A percentile compares a stretch with the other conserved stretches of the same genome.
These are phyloP conservation scores for Calosoma granatense DNA, from an alignment of 1,140 invertebrate species.

Conservation along the genomic window DNA sequence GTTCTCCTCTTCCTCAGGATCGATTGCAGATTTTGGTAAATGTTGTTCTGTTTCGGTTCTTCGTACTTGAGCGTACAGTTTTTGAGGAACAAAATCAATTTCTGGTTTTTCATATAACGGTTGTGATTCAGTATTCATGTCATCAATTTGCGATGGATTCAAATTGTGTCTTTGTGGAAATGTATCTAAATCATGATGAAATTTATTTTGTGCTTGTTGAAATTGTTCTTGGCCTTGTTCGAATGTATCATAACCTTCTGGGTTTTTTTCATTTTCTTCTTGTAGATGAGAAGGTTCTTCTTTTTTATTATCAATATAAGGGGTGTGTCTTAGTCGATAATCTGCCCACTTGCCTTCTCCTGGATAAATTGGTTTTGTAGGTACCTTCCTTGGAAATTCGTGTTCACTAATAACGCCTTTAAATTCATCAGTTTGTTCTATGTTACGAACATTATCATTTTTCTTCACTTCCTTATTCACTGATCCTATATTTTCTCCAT, in stretches of 20 bases:
- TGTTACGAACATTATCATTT: neutral
- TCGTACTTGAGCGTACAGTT: constrained; percentile 56
- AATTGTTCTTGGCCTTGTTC: constrained; percentile 20
- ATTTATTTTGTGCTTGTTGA: constrained; percentile 19
- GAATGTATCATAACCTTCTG: constrained; percentile 28
- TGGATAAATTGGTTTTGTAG: constrained; percentile 40
- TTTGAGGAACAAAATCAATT: constrained; percentile 51
- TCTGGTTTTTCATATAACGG: constrained; percentile 18
- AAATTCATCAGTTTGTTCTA: neutral
- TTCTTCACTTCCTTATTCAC: constrained; percentile 7
- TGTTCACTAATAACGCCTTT: constrained; percentile 31
- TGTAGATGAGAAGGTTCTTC: neutral
- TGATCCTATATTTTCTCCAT: neutral
- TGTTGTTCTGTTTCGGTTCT: constrained; percentile 48
- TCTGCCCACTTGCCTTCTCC: constrained; percentile 40
- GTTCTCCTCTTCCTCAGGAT: constrained; percentile 47
- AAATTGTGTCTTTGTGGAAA: constrained; percentile 15
- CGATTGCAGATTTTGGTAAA: constrained; percentile 44
- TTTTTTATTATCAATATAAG: constrained; percentile 23
- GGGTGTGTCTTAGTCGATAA: constrained; percentile 31
- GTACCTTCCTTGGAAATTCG: constrained; percentile 33
- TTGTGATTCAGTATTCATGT: constrained; percentile 3
- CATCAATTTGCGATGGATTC: neutral
- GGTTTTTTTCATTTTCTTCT: constrained; percentile 17
- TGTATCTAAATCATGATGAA: constrained; percentile 12